Base-by-base conservation (phyloP, 2,888 invertebrate species). In the Athrips mouffetella region DNA sequence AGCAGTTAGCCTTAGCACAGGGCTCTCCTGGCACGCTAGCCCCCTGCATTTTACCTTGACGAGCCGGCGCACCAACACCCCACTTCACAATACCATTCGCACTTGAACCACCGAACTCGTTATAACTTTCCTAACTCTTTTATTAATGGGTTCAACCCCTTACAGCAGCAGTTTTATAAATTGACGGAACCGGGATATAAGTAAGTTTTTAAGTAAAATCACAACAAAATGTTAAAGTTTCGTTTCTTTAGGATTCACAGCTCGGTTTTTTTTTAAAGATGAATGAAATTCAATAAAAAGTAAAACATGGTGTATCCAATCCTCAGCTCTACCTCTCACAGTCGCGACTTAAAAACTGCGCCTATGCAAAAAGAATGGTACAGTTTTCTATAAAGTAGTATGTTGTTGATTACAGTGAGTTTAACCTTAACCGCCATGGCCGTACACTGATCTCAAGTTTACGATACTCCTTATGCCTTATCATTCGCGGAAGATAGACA, bases 31-130 rank as follows among this genome's bases (percentile, higher is more conserved):
- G 54, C 73, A 73, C 66, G 67, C 62, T 58, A 41, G 55, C 48
- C 44, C 60, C 55, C 54, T 63, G 61, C 72, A 73, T 73, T 75
- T 68, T 70, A 59, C 55, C 60, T 44, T 59, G 60, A 59, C 60
- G 57, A 64, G 54, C 42, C 49, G 37, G 50, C 46, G 50, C 48
- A 52, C 51, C 45, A 29, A 47, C 52, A 50, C 48, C 51, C 51
- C 47, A 29, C 49, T 51, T 44, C 63, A 77, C 77, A 79, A 76
- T 73, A 56, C 63, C 55, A 42, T 59, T 54, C 50, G 44, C 62
- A 71, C 72, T 73, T 75, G 60, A 64, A 60, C 54, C 52, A 5
- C 37, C 54, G 60, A 70, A 67, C 75, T 76, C 69, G 73, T 80
- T 77, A 75, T 65, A 72, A 63, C 58, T 53, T 44, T 18, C 29